A percentile compares a stretch with the other conserved stretches of the same genome.
phyloP scores from a whole-genome alignment of 2,888 invertebrate genomes.

The Corbicula japonica region DNA sequence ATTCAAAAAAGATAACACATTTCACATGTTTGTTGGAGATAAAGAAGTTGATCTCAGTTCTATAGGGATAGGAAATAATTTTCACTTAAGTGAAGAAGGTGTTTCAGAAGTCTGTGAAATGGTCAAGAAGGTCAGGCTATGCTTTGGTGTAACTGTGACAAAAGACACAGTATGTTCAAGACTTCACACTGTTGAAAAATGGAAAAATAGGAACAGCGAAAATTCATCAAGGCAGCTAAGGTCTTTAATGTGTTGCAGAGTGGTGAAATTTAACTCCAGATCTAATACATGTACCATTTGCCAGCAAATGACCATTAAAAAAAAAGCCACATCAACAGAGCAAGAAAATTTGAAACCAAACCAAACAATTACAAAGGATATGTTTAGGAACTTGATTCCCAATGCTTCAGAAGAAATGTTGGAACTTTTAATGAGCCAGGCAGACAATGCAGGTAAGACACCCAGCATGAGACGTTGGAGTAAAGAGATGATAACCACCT shows the following conservation, averaged over 20 bases:
- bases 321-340: not conserved
- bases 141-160: not conserved
- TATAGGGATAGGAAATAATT: not conserved
- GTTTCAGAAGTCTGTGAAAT: not conserved
- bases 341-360: not conserved
- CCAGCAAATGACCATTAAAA: constrained; percentile 18
- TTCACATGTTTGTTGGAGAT: not conserved
- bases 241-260: constrained; percentile 10
- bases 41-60: constrained; percentile 1
- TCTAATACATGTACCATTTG: constrained; percentile 13
- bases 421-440: constrained; percentile 8
- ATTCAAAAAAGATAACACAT: constrained; percentile 6
- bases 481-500: constrained; percentile 16
- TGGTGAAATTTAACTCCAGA: constrained; percentile 1
- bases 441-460: constrained; percentile 2
- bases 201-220: not conserved
- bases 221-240: constrained; percentile 1
- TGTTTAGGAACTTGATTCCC: constrained; percentile 3
- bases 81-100: not conserved
- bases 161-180: not conserved
- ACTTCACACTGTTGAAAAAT: constrained; percentile 2
- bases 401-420: not conserved
- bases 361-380: constrained; percentile 3
- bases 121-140: not conserved
- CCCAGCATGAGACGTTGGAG: constrained; percentile 19